phyloP scores from a whole-genome alignment of 2,888 invertebrate genomes.

The Lochmaea capreae region DNA sequence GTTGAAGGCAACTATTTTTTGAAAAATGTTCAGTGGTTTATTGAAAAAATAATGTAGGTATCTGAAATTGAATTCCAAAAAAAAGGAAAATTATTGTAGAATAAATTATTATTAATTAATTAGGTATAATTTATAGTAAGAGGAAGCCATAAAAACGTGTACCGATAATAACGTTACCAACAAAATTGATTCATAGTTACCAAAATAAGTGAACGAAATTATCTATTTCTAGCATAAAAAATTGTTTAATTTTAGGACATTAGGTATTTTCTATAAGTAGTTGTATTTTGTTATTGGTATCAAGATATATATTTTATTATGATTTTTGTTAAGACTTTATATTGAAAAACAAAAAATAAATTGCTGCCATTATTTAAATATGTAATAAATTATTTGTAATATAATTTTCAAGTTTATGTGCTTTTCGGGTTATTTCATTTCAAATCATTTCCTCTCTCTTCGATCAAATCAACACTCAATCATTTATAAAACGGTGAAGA shows the following conservation, averaged over 20 bases:
- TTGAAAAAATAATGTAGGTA: too few relatives aligned
- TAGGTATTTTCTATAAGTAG: background rate
- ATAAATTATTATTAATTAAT: background rate
- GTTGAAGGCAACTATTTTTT: background rate
- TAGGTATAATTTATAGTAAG: background rate
- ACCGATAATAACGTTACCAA: conserved; percentile 10
- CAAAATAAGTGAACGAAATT: conserved; percentile 1
- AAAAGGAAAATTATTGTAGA: background rate
- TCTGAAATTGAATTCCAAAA: too few relatives aligned
- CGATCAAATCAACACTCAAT: too few relatives aligned
- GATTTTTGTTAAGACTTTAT: background rate
- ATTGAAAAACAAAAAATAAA: background rate
- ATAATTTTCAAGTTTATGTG: background rate
- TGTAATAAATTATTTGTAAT: conserved; percentile 23
- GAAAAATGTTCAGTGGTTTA: background rate
- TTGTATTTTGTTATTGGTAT: background rate
- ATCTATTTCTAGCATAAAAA: background rate
- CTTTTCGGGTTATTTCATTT: too few relatives aligned
- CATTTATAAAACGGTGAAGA: too few relatives aligned
- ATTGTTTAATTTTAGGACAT: background rate
- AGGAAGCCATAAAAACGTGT: background rate
- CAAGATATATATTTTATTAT: background rate
- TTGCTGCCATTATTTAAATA: conserved; percentile 17
- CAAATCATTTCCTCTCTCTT: too few relatives aligned
- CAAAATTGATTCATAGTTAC: conserved; percentile 14